phyloP scores from a whole-genome alignment of 2,797 vertebrate genomes.

The Takifugu ocellatus region DNA sequence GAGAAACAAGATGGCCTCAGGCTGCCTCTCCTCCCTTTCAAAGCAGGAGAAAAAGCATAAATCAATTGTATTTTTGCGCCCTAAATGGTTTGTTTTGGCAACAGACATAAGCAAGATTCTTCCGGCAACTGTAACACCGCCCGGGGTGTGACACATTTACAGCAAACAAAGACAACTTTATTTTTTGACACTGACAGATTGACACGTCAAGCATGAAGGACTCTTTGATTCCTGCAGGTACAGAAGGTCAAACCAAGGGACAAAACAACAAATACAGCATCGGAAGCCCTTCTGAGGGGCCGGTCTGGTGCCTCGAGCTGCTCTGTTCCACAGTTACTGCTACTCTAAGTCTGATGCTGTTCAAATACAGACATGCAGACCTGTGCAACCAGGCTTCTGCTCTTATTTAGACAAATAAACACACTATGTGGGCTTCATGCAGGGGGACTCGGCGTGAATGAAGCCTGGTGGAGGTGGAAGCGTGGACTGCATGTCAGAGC shows the following conservation, averaged over 20 bases:
- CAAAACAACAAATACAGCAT: constrained; percentile 6
- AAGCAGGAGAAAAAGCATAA: constrained; percentile 12
- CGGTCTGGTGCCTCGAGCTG: neutral
- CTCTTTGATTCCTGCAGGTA: constrained; percentile 12
- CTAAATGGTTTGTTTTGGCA: neutral
- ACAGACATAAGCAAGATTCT: no score
- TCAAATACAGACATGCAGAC: neutral
- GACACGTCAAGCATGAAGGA: constrained; percentile 2
- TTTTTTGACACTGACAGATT: neutral
- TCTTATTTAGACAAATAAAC: constrained; percentile 34
- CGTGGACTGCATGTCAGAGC: constrained; percentile 40
- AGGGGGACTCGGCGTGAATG: constrained; percentile 39
- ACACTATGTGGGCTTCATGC: constrained; percentile 39
- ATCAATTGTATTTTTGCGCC: neutral
- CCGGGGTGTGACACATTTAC: neutral
- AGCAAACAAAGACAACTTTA: neutral
- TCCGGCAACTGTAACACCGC: no score
- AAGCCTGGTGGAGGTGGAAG: constrained; percentile 39
- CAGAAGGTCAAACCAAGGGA: constrained; percentile 16
- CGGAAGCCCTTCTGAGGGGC: constrained; percentile 32
- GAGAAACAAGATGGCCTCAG: constrained; percentile 16
- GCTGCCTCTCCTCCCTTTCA: constrained; percentile 11
- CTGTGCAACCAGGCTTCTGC: neutral
- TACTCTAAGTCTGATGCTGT: no score
- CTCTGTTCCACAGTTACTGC: no score